These are phyloP conservation scores for Lasioglossum vierecki DNA, from an alignment of 2,888 invertebrate species.

Conservation along the genomic window DNA sequence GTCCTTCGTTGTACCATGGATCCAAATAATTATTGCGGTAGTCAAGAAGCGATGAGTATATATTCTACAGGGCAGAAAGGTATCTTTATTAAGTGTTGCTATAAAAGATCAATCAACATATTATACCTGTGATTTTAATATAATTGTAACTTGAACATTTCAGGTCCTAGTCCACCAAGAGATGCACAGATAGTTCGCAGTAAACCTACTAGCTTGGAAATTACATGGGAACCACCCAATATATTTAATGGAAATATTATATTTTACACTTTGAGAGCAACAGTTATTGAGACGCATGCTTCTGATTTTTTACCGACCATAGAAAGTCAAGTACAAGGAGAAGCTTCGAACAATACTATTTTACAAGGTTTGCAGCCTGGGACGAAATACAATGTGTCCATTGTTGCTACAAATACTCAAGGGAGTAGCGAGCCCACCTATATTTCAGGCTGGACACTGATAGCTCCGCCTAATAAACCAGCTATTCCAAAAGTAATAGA, in stretches of 20 bases:
- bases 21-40: slow-evolving; percentile 88
- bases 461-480: slow-evolving; percentile 89
- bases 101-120: not conserved
- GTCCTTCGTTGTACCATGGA: slow-evolving; percentile 87
- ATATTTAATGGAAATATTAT: slow-evolving; percentile 84
- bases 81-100: slow-evolving; percentile 54
- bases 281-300: slow-evolving; percentile 77
- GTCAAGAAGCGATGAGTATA: slow-evolving; percentile 87
- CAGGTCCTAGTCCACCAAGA: slow-evolving; percentile 89
- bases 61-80: slow-evolving; percentile 87
- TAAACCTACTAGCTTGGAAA: slow-evolving; percentile 83
- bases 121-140: not conserved
- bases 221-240: slow-evolving; percentile 84
- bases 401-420: slow-evolving; percentile 88
- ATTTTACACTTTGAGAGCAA: slow-evolving; percentile 83
- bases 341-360: slow-evolving; percentile 77
- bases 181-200: slow-evolving; percentile 85
- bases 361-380: slow-evolving; percentile 88
- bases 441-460: slow-evolving; percentile 88
- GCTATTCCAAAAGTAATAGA: slow-evolving; percentile 88
- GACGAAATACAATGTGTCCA: slow-evolving; percentile 90
- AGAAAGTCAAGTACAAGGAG: slow-evolving; percentile 79
- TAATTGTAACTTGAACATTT: slow-evolving; percentile 49
- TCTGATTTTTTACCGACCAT: slow-evolving; percentile 73
- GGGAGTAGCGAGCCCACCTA: slow-evolving; percentile 87